Evolutionary conservation across 2,888 invertebrate genomes (phyloP), one percentile per base, ranked within the genome.

Genomic region (Ophioninae sp.): DNA sequence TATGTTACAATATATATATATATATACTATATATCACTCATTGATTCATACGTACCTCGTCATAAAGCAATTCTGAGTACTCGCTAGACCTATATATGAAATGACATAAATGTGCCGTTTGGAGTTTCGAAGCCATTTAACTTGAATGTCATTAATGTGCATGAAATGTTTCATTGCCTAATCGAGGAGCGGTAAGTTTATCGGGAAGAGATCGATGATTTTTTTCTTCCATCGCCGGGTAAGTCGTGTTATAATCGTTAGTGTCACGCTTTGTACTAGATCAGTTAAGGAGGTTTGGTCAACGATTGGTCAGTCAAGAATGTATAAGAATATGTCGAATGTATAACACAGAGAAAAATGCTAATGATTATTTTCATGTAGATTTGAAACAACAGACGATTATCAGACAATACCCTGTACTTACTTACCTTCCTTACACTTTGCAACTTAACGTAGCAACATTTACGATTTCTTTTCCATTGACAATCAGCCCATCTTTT

Each of bases 181-280:
- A 79, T 78, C 85, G 84, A 85, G 85, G 86, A 84, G 81, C 76
- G 85, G 86, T 86, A 81, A 85, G 86, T 84, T 83, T 56, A 65
- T 72, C 67, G 70, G 23, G 83, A 85, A 78, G 68, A 76, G 70
- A 56, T 64, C 50, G 50, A 50, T 65, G 70, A 78, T 65, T 79
- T 73, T 80, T 85, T 83, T 73, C 67, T 79, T 69, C 78, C 67
- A 73, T 75, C 57, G 44, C 56, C 78, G 50, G 50, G 79, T 80
- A 78, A 84, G 75, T 70, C 68, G 23, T 75, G 75, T 65, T 56
- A 65, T 50, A 23, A 67, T 76, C 65, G 75, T 67, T 67, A 76
- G 75, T 56, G 50, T 30, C 64, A 56, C 41, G 64, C 64, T 74
- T 64, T n/a, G 50, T 13, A 72, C 13, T 39, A 62, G 57, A 67